Evolutionary conservation across 2,113 vertebrate species (phyloP).

Genomic region (Lycocorax pyrrhopterus): DNA sequence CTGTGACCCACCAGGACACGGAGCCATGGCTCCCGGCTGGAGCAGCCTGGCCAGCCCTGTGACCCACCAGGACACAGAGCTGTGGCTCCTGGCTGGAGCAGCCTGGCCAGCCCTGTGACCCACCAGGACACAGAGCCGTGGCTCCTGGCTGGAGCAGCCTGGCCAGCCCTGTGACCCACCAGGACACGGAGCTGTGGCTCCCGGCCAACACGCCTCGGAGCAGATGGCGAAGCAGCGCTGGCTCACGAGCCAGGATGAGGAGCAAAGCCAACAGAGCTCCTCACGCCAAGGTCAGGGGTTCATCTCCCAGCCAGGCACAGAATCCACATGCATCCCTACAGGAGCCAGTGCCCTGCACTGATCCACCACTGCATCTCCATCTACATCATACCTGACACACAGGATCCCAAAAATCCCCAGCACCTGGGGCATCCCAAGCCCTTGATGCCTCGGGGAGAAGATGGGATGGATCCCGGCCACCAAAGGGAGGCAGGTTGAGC

Average conservation of each 20-base stretch:
- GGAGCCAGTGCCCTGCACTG: no score
- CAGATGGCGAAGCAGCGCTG: fast-evolving
- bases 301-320: background rate
- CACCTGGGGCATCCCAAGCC: background rate
- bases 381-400: fast-evolving
- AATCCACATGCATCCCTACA: fast-evolving
- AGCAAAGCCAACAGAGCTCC: background rate
- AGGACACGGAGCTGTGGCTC: background rate
- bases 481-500: fast-evolving
- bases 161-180: background rate
- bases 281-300: fast-evolving
- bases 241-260: fast-evolving
- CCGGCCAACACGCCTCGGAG: fast-evolving
- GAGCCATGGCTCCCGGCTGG: background rate
- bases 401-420: background rate
- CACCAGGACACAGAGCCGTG: background rate
- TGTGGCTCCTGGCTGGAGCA: background rate
- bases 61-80: background rate
- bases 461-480: background rate
- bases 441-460: background rate
- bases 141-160: background rate
- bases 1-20: background rate
- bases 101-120: background rate
- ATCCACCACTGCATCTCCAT: background rate
- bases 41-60: background rate